phyloP scores from a whole-genome alignment of 2,888 invertebrate species.

The Dicranocentrus wangi region DNA sequence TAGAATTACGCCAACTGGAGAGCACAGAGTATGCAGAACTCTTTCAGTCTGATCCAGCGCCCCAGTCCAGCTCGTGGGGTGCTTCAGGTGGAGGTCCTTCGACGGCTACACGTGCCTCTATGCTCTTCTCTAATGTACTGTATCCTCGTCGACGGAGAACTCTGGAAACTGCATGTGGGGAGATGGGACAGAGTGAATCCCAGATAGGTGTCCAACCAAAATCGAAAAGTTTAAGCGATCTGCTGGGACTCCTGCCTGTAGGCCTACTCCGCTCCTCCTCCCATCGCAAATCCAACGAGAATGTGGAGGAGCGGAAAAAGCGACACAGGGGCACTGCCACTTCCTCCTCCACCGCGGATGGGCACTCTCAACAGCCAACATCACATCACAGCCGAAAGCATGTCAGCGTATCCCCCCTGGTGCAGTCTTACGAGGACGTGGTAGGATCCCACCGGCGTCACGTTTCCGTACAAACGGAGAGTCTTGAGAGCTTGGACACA shows the following conservation, averaged over 20 bases:
- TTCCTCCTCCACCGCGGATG: not conserved
- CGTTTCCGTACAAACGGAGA: slow-evolving; percentile 66
- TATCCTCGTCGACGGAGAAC: slow-evolving; percentile 70
- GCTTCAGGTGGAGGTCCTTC: slow-evolving; percentile 7
- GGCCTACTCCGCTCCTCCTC: slow-evolving; percentile 79
- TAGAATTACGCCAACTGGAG: slow-evolving; percentile 88
- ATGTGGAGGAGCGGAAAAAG: slow-evolving; percentile 28
- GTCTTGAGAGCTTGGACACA: slow-evolving; percentile 65
- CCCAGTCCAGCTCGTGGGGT: not conserved
- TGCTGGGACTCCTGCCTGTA: slow-evolving; percentile 78
- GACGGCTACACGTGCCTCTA: slow-evolving; percentile 33
- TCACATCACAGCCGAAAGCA: not conserved
- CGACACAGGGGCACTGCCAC: slow-evolving; percentile 32
- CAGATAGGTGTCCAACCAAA: slow-evolving; percentile 77
- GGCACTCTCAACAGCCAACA: not conserved
- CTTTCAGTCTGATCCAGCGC: slow-evolving; percentile 73
- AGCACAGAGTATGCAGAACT: slow-evolving; percentile 74
- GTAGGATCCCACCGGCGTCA: slow-evolving; percentile 35
- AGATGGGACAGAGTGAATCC: slow-evolving; percentile 34
- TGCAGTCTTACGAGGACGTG: slow-evolving; percentile 48
- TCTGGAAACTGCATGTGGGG: slow-evolving; percentile 68
- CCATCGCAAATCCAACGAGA: slow-evolving; percentile 1
- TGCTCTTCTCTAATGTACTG: slow-evolving; percentile 66
- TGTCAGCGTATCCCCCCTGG: slow-evolving; percentile 27
- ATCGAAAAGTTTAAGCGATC: slow-evolving; percentile 88